phyloP scores from a whole-genome alignment of 2,113 vertebrate species.

The Centropus bengalensis region DNA sequence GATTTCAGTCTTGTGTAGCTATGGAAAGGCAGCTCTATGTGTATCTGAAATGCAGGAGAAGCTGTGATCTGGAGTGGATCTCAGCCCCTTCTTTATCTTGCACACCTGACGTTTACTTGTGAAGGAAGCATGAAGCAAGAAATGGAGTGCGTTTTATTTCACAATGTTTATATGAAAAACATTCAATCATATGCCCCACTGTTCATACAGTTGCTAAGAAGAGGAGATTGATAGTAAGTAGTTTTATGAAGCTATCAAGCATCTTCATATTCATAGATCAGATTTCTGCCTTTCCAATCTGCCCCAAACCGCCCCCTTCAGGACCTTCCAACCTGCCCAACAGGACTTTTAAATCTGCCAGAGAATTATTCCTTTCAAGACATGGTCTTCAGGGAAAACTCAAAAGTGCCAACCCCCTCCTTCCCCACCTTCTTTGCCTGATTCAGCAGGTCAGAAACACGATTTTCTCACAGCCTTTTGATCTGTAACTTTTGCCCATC shows the following conservation, averaged over 20 bases:
- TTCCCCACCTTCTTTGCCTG: background rate
- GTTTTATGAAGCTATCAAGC: constrained; percentile 20
- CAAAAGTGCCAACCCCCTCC: background rate
- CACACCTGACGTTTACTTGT: constrained; percentile 29
- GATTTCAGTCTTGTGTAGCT: background rate
- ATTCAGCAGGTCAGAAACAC: background rate
- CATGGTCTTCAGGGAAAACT: background rate
- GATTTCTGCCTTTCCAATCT: constrained; percentile 23
- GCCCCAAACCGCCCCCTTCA: background rate
- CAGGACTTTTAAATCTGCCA: background rate
- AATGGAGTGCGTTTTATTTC: constrained; percentile 32
- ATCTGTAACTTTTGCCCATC: background rate
- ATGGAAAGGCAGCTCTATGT: background rate
- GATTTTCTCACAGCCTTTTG: background rate
- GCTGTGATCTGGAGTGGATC: background rate
- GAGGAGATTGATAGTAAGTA: constrained; percentile 48
- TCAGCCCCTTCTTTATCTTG: constrained; percentile 25
- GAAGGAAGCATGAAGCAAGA: constrained; percentile 13
- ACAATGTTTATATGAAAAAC: constrained; percentile 26
- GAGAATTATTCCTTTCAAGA: background rate
- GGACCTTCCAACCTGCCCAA: background rate
- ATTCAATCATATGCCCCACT: constrained; percentile 41
- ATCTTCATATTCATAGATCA: constrained; percentile 30
- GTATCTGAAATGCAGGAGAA: background rate
- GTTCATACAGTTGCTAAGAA: constrained; percentile 42